Conservation (phyloP, 2,113 vertebrate species). For the Puma concolor region DNA sequence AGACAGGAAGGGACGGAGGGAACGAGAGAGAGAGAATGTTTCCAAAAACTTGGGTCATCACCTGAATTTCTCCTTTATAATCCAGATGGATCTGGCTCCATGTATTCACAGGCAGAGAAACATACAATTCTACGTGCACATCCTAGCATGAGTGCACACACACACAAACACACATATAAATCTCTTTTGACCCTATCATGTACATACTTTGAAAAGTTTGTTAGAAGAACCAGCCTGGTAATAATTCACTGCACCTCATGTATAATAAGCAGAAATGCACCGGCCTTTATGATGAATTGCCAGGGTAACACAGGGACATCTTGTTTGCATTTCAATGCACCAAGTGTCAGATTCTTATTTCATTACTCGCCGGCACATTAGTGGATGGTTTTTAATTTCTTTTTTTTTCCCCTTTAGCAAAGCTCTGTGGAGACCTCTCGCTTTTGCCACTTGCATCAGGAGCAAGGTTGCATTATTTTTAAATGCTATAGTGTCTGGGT, state of each 20-base stretch:
- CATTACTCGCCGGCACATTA: constrained; percentile 94
- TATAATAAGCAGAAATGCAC: constrained; percentile 95
- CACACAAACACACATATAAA: constrained; percentile 67
- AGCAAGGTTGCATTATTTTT: constrained; percentile 80
- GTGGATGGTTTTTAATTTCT: constrained; percentile 96
- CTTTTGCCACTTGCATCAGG: constrained; percentile 70
- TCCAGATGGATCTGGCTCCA: not conserved
- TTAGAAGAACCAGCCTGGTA: constrained; percentile 91
- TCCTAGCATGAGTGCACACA: not conserved
- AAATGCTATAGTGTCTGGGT: constrained; percentile 69
- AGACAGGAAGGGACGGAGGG: not conserved
- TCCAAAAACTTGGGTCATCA: not conserved
- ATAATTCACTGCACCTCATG: constrained; percentile 96
- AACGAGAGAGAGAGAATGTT: not conserved
- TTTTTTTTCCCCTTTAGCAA: constrained; percentile 74
- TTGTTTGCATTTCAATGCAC: constrained; percentile 97
- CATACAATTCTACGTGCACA: not conserved
- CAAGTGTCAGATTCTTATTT: constrained; percentile 97
- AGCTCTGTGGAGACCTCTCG: constrained; percentile 87
- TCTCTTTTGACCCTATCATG: constrained; percentile 74
- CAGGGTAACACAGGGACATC: constrained; percentile 92
- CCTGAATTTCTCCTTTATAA: constrained; percentile 59
- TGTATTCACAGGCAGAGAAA: constrained; percentile 33
- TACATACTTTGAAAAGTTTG: constrained; percentile 90
- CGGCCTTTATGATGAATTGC: constrained; percentile 96